Base-by-base conservation (phyloP, 2,113 vertebrate genomes). In the Oryzias woworae region DNA sequence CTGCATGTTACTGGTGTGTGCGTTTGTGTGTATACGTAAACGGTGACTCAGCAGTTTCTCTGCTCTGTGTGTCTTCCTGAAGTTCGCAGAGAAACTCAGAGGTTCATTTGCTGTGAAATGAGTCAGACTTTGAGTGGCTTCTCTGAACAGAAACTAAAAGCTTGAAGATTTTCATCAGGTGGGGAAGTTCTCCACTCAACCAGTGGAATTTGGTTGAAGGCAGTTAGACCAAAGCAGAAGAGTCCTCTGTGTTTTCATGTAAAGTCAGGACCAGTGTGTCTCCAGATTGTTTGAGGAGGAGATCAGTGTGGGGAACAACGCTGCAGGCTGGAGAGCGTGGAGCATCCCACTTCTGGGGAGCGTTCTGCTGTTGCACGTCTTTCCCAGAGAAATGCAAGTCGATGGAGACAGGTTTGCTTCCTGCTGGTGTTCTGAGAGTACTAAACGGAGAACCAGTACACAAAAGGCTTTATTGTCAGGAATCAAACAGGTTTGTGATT, bases 251-350 rank as follows among this genome's bases (percentile, higher is more conserved):
- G 20, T 20, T 4, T 28, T 28, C 26, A 28, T 28, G 26, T 28
- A 28, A 28, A 28, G 4, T 28, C 26, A 28, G 26, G 26, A 28
- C 26, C 26, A 6, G 26, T 26, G 26, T 26, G 26, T 26, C 26
- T 26, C 26, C 26, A 26, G 26, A 28, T 5, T 28, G 26, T 28
- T 28, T 28, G 26, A 28, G 5, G 26, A 28, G 26, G 26, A 28
- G 26, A 5, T 28, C 20, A 20, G 20, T 89, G 74, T 75, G 78
- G 71, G 81, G 86, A 89, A 87, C 89, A 85, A 87, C 87, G 78
- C 83, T 61, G 31, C 31, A 77, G 65, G 81, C 79, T 77, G 73
- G 50, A 78, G 69, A 79, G 84, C 52, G 1, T 58, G 50, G 63
- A 77, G 53, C 64, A 16, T 31, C 66, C 62, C 12, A 15, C 81